A percentile compares a stretch with the other conserved stretches of the same genome.
phyloP scores from a whole-genome alignment of 2,888 invertebrate genomes.

The Agrochola macilenta region DNA sequence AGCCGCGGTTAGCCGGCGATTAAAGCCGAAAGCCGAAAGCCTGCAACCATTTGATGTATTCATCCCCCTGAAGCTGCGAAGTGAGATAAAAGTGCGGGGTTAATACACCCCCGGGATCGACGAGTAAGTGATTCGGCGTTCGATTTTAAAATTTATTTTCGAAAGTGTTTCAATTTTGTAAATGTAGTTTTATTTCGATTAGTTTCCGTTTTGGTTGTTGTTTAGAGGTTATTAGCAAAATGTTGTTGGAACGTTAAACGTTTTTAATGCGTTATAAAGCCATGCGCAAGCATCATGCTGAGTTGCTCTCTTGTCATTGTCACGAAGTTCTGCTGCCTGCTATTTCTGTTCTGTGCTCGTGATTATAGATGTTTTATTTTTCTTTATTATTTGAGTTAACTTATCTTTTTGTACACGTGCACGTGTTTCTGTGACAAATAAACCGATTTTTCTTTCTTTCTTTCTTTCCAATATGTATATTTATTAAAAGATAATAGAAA shows the following conservation, averaged over 20 bases:
- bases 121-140: slow-evolving; percentile 73
- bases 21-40: slow-evolving; percentile 76
- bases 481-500: neutral
- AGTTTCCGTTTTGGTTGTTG: neutral
- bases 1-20: slow-evolving; percentile 80
- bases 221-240: neutral
- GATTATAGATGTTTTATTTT: neutral
- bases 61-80: slow-evolving; percentile 75
- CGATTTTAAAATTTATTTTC: slow-evolving; percentile 69
- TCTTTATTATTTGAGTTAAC: neutral
- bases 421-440: neutral
- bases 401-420: neutral
- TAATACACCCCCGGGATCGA: slow-evolving; percentile 74
- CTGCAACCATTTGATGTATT: slow-evolving; percentile 83
- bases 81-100: slow-evolving; percentile 76
- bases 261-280: neutral
- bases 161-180: slow-evolving; percentile 51
- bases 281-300: neutral
- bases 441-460: neutral
- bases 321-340: too few relatives aligned
- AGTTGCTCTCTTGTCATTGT: neutral
- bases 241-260: neutral
- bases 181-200: slow-evolving; percentile 48
- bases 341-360: neutral
- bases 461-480: neutral